A percentile compares a stretch with the other conserved stretches of the same genome.
Conservation (phyloP, 2,113 vertebrate species). For the Carollia perspicillata region DNA sequence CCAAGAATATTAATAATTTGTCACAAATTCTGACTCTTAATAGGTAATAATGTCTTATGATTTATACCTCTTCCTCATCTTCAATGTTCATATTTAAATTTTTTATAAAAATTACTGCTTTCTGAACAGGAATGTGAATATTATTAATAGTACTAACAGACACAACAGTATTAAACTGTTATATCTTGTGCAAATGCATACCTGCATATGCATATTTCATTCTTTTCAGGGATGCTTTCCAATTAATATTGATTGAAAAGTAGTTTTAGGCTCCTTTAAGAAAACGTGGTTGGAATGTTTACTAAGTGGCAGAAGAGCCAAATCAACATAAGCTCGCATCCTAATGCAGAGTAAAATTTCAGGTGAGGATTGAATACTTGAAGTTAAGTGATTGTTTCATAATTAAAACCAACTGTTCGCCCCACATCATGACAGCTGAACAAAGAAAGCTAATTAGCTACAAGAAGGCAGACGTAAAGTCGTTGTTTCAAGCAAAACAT, state of each 20-base stretch:
- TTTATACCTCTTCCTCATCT: neutral
- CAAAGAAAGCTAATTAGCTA: neutral
- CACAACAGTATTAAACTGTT: neutral
- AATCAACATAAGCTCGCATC: neutral
- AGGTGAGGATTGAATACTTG: neutral
- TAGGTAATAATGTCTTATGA: neutral
- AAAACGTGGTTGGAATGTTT: neutral
- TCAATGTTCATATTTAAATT: neutral
- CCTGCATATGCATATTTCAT: neutral
- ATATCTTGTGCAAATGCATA: neutral
- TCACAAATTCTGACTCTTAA: neutral
- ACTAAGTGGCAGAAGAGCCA: neutral
- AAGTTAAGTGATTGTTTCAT: neutral
- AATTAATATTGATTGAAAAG: neutral
- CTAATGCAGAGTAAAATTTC: neutral
- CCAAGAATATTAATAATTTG: neutral
- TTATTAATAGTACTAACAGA: no score
- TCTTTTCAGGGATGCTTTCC: neutral
- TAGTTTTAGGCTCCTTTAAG: neutral
- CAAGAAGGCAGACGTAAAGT: neutral
- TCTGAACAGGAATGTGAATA: neutral
- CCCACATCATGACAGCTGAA: neutral
- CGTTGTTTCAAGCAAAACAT: neutral
- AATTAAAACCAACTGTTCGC: neutral
- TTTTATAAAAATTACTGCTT: neutral